Evolutionary conservation across 2,797 vertebrate species (phyloP).

Genomic region (Lophura swinhoii): DNA sequence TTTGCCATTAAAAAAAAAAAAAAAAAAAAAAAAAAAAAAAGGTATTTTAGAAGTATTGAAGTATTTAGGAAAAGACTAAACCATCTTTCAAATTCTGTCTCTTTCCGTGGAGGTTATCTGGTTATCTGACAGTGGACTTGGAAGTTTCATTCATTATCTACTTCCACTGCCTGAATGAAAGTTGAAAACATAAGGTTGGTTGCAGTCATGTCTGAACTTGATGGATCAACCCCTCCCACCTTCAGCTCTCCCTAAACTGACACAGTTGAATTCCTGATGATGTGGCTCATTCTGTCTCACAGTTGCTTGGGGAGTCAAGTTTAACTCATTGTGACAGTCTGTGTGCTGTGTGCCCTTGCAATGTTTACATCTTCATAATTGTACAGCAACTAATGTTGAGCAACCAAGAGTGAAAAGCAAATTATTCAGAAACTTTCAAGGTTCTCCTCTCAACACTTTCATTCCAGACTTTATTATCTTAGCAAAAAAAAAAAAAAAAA

Average conservation of each 20-base stretch:
- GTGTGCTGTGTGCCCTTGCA: conserved; percentile 43
- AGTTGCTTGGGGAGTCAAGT: not conserved
- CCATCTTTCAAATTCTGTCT: not conserved
- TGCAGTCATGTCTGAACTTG: not conserved
- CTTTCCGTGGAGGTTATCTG: not conserved
- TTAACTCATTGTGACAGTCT: conserved; percentile 66
- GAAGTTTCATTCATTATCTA: not conserved
- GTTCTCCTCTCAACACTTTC: not conserved
- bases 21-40: not conserved
- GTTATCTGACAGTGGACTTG: not conserved
- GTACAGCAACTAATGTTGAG: conserved; percentile 41
- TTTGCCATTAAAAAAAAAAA: not conserved
- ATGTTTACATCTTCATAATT: conserved; percentile 70
- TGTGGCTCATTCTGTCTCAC: conserved; percentile 8
- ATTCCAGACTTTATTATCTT: not conserved
- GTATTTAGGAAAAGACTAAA: not conserved
- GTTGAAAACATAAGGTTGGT: not conserved
- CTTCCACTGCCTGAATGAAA: not conserved
- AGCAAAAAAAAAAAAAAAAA: not conserved
- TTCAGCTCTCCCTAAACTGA: not conserved
- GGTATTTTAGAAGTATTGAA: not conserved
- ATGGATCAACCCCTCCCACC: conserved; percentile 30
- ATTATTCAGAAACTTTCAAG: conserved; percentile 48
- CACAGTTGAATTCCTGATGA: conserved; percentile 60
- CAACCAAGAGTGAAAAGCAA: conserved; percentile 56